phyloP scores from a whole-genome alignment of 2,797 vertebrate genomes.

The Xerus rutilus region DNA sequence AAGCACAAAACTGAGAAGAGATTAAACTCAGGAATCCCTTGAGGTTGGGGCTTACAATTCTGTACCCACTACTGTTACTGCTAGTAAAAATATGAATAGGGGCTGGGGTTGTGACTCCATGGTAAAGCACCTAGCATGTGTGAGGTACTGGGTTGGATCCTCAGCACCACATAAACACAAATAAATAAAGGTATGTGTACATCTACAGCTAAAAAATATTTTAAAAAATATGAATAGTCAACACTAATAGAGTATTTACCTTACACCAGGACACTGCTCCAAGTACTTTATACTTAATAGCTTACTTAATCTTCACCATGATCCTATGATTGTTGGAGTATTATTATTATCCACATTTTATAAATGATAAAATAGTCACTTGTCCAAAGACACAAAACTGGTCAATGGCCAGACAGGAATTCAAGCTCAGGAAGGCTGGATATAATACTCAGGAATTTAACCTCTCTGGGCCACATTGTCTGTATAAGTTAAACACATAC shows the following conservation, averaged over 20 bases:
- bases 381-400: background rate
- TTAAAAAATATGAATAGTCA: background rate
- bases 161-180: too few relatives aligned
- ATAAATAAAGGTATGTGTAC: too few relatives aligned
- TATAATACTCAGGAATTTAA: background rate
- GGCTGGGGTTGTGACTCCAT: too few relatives aligned
- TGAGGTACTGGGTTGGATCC: too few relatives aligned
- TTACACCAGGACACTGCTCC: background rate
- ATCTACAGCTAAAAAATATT: too few relatives aligned
- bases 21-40: background rate
- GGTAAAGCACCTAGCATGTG: too few relatives aligned
- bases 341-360: slow-evolving; percentile 15
- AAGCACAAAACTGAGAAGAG: slow-evolving; percentile 35
- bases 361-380: slow-evolving; percentile 2
- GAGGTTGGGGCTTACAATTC: background rate
- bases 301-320: background rate
- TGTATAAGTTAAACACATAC: background rate
- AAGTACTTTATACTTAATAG: background rate
- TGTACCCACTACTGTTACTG: background rate
- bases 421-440: background rate
- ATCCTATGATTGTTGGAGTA: background rate
- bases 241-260: background rate
- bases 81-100: background rate
- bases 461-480: background rate
- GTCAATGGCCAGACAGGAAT: background rate